Evolutionary conservation across 1,140 invertebrate species (phyloP), one percentile per base, ranked within the genome.

Genomic region (Pseudomyrmex sp.): DNA sequence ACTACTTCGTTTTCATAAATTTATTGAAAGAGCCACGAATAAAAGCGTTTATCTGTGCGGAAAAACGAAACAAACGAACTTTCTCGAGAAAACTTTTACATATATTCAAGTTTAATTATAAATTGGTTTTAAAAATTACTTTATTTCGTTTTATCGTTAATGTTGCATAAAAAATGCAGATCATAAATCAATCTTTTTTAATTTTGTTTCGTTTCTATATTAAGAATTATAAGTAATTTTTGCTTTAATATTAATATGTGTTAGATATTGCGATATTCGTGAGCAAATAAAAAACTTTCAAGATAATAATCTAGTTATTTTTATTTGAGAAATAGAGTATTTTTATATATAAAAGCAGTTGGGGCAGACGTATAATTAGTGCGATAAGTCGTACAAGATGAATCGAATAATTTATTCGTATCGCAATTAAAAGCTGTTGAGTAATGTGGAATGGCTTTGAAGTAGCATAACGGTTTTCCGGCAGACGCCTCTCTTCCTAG

Each of bases 401-500:
- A 54, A 54, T 66, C 61, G 61, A 70, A 80, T 61, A 72, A 72
- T 80, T 80, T 59, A 80, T 80, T 80, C 54, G 54, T 44, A 26
- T 80, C 8, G 66, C 54, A 72, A 80, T 80, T 80, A 80, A 80
- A 70, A 70, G 66, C 76, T 44, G 74, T 76, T 76, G 35, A 59
- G 44, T 80, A 80, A 80, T 70, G 44, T 54, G 66, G 20, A 70
- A 44, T 59, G 56, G 76, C 66, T 80, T 72, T 80, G 76, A 80
- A 72, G 66, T 48, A 59, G 76, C 66, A 80, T 70, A 80, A 80
- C 69, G 66, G 65, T 80, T 80, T 80, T 80, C 66, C 70, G 52
- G 66, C 61, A 70, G 66, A 80, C 23, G 50, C 23, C 44, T 59
- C 76, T 70, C 66, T 48, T 70, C 44, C 76, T 70, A 59, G 44